phyloP scores from a whole-genome alignment of 92 coral and sea anemone species.

The Paramuricea clavata region DNA sequence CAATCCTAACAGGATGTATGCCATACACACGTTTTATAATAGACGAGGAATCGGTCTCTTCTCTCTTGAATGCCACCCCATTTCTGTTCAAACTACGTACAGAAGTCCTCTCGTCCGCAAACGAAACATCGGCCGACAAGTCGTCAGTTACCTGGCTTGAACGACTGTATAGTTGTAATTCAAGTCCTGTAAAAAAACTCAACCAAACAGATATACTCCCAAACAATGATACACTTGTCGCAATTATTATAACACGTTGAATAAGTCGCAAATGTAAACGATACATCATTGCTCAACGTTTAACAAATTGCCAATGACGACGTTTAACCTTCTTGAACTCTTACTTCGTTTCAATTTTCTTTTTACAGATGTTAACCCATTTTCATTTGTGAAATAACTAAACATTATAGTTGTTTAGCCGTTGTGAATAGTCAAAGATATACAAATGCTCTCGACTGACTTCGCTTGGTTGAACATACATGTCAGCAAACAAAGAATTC shows the following conservation, averaged over 20 bases:
- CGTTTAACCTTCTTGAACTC: not conserved
- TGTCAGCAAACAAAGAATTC: constrained; percentile 15
- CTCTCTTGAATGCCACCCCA: not conserved
- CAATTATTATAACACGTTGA: constrained; percentile 25
- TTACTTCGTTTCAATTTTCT: not conserved
- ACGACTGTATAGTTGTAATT: not conserved
- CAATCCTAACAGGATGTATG: not conserved
- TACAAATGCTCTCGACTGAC: constrained; percentile 2
- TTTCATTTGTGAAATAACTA: constrained; percentile 4
- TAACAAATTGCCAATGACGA: not conserved
- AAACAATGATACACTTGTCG: constrained; percentile 24
- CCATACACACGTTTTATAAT: constrained; percentile 37
- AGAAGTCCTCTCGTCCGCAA: not conserved
- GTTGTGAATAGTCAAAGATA: not conserved
- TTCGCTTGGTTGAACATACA: constrained; percentile 27
- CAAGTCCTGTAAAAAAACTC: constrained; percentile 33
- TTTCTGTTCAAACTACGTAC: constrained; percentile 1
- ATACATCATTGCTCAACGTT: constrained; percentile 11
- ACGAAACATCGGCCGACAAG: not conserved
- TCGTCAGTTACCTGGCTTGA: not conserved
- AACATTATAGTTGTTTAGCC: not conserved
- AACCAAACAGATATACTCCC: constrained; percentile 37
- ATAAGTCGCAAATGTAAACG: constrained; percentile 39
- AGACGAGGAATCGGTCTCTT: not conserved
- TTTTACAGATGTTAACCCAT: not conserved